Conservation (phyloP, 2,888 invertebrate genomes). For the Colostygia pectinataria region DNA sequence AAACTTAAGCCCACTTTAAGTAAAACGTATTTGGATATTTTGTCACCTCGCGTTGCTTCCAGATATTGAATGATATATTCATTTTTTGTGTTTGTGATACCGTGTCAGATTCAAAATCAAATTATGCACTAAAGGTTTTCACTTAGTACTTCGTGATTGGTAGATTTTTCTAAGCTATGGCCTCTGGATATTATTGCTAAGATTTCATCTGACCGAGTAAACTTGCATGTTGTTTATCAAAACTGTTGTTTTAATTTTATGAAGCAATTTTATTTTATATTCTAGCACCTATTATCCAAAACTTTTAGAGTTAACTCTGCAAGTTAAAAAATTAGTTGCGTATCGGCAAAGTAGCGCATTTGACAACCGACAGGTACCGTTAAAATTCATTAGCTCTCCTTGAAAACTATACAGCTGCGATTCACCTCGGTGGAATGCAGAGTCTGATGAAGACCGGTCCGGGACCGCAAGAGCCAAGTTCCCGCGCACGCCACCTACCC, state of each 20-base stretch:
- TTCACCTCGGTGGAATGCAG: conserved; percentile 41
- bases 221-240: neutral
- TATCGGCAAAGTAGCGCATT: conserved; percentile 12
- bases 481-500: conserved; percentile 60
- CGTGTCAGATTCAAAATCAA: neutral
- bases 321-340: too few relatives aligned
- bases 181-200: conserved; percentile 6
- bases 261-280: too few relatives aligned
- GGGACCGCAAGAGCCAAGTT: conserved; percentile 58
- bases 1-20: conserved; percentile 2
- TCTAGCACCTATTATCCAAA: too few relatives aligned
- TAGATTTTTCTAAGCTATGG: neutral
- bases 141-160: conserved; percentile 3
- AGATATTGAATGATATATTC: conserved; percentile 5
- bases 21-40: neutral
- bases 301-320: too few relatives aligned
- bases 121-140: conserved; percentile 6
- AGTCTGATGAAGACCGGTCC: conserved; percentile 48
- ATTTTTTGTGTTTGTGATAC: neutral
- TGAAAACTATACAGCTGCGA: conserved; percentile 32
- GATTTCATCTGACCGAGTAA: neutral
- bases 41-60: conserved; percentile 16
- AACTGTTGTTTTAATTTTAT: too few relatives aligned
- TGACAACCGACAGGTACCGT: conserved; percentile 28
- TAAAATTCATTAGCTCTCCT: conserved; percentile 36